Evolutionary conservation across 2,888 invertebrate genomes (phyloP), one percentile per base, ranked within the genome.

Genomic region (Heliconius ismenius): DNA sequence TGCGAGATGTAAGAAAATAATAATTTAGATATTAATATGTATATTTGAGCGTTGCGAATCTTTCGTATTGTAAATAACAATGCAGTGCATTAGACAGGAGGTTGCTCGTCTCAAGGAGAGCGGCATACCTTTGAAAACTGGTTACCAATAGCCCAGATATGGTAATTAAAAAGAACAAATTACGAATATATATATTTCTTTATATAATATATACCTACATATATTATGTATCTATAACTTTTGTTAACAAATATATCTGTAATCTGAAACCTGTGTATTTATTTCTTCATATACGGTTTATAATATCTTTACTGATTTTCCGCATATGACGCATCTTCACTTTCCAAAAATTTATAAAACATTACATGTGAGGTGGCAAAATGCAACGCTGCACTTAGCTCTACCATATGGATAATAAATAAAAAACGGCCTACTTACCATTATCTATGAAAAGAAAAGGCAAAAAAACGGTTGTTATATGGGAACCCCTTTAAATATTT

Each of bases 51-150:
- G 28, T 24, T 43, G 39, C 15, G 15, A 68, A 49, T 43, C 49
- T 26, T 49, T 68, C 43, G 26, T 68, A 58, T 68, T 18, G 26
- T 26, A 43, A 43, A 43, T 32, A 36, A 32, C 65, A 63, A 73
- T 73, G 49, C 58, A 58, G n/a, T 58, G 39, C 24, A 67, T 58
- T 54, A 58, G 74, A 67, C 67, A 39, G 65, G 54, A 74, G 65
- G 74, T 54, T 67, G 49, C 72, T 77, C 76, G 74, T 74, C 79
- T 70, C 81, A 78, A 80, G 81, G 81, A 72, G 76, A 78, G 68
- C 79, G 68, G 77, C 81, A 78, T 80, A 80, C 81, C 58, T 76
- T 15, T 36, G 58, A 67, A 63, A 68, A 60, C 75, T 15, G 43
- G 70, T 58, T 58, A 58, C 58, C n/a, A 58, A 54, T 58, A 70